Conservation (phyloP, 2,888 invertebrate genomes). For the Dicyrtomina minuta region DNA sequence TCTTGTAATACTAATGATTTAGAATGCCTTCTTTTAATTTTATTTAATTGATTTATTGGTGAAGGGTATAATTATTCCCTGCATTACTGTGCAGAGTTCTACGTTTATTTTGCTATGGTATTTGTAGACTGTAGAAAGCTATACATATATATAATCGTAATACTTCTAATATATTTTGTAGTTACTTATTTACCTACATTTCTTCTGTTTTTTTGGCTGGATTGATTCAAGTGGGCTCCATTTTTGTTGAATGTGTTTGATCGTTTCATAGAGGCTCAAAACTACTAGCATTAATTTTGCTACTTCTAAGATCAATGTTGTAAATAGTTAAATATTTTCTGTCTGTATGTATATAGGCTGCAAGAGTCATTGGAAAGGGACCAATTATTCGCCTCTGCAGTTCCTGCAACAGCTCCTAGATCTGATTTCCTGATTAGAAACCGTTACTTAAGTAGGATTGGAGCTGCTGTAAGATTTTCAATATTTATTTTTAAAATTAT, state of each 20-base stretch:
- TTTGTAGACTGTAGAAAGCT: too few species aligned
- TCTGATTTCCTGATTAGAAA: conserved; percentile 65
- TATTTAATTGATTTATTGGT: too few species aligned
- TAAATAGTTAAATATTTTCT: conserved; percentile 12
- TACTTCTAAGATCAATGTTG: background rate
- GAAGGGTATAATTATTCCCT: too few species aligned
- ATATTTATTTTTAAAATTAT: conserved; percentile 8
- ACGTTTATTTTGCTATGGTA: too few species aligned
- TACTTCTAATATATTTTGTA: too few species aligned
- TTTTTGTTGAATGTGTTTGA: background rate
- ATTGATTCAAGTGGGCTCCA: too few species aligned
- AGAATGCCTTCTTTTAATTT: too few species aligned
- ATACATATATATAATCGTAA: too few species aligned
- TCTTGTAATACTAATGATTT: too few species aligned
- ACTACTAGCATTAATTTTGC: background rate
- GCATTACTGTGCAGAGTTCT: too few species aligned
- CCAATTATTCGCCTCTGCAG: conserved; percentile 60
- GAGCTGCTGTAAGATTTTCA: conserved; percentile 61
- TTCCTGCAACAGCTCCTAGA: conserved; percentile 53
- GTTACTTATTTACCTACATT: too few species aligned
- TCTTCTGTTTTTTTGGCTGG: too few species aligned
- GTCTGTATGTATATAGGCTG: conserved; percentile 54
- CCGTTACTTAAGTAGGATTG: conserved; percentile 64
- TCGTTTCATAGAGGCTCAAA: background rate
- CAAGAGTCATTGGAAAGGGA: conserved; percentile 61